Conservation (phyloP, 1,140 invertebrate species). For the Ceratina australensis region DNA sequence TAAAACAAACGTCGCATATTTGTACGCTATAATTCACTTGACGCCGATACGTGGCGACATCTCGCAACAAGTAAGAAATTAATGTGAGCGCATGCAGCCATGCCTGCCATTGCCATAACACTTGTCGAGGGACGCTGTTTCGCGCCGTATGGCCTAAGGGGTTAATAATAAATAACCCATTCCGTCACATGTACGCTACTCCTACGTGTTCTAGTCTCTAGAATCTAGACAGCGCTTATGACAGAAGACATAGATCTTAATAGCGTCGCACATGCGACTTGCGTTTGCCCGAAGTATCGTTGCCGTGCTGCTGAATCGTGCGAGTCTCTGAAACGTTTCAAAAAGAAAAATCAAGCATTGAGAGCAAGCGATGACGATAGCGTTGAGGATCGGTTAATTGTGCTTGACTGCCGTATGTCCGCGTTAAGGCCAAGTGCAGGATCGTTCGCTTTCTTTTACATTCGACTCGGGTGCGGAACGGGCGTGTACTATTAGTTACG, state of each 20-base stretch:
- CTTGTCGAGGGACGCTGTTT: slow-evolving; percentile 32
- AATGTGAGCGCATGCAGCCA: slow-evolving; percentile 14
- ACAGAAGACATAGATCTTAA: slow-evolving; percentile 19
- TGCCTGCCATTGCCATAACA: slow-evolving; percentile 5
- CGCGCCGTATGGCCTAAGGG: slow-evolving; percentile 38
- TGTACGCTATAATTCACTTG: not conserved
- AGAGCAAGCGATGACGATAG: not conserved
- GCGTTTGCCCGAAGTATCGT: slow-evolving; percentile 4
- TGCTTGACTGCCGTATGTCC: not conserved
- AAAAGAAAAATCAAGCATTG: slow-evolving; percentile 33
- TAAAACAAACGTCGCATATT: not conserved
- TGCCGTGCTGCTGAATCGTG: not conserved
- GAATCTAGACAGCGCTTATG: slow-evolving; percentile 41
- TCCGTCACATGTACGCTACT: slow-evolving; percentile 38
- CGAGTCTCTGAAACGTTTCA: slow-evolving; percentile 34
- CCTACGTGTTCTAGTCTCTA: slow-evolving; percentile 38
- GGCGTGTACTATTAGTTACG: slow-evolving; percentile 24
- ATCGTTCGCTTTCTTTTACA: not conserved
- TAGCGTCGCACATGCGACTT: slow-evolving; percentile 32
- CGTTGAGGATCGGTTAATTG: not conserved
- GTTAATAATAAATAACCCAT: slow-evolving; percentile 59
- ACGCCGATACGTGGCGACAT: not conserved
- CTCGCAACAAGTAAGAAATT: not conserved
- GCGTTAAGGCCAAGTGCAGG: not conserved
- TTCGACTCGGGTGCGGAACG: slow-evolving; percentile 15